Percentiles rank a stretch among this genome's conserved stretches.
Conservation (phyloP, 2,797 vertebrate genomes). For the Phaenicophaeus curvirostris region DNA sequence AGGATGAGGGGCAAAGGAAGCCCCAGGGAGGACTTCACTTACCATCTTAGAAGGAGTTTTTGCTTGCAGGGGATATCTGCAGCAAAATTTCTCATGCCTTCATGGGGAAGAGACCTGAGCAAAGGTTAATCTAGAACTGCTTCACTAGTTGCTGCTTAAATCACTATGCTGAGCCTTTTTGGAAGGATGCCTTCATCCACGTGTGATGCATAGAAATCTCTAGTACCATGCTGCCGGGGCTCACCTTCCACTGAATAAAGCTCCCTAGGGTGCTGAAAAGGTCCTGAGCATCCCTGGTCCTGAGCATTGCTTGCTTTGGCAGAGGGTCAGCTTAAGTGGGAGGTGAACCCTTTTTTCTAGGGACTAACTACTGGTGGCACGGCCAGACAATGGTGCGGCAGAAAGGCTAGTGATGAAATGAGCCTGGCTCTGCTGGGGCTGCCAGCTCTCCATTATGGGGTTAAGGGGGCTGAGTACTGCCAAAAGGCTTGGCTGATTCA, state of each 20-base stretch:
- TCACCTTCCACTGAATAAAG: neutral
- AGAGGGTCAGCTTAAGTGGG: neutral
- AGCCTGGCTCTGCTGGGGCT: neutral
- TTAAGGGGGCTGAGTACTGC: neutral
- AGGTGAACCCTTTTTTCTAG: neutral
- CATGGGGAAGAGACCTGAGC: neutral
- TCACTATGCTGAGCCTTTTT: neutral
- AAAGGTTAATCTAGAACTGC: neutral
- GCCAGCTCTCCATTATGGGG: fast-evolving
- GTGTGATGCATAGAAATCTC: neutral
- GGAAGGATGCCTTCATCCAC: fast-evolving
- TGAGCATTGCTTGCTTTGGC: neutral
- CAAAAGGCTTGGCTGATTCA: neutral
- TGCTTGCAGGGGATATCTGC: fast-evolving
- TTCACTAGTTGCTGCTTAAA: neutral
- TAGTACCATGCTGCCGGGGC: neutral
- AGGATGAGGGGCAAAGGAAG: neutral
- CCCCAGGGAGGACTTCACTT: fast-evolving
- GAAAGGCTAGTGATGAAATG: neutral
- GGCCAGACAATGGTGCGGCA: neutral
- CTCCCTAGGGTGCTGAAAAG: neutral
- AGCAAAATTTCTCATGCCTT: neutral
- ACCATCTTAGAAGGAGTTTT: neutral
- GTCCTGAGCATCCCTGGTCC: neutral
- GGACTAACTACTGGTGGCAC: neutral